Base-by-base conservation (phyloP, 1,140 invertebrate genomes). In the Cyrtorhinus lividipennis region DNA sequence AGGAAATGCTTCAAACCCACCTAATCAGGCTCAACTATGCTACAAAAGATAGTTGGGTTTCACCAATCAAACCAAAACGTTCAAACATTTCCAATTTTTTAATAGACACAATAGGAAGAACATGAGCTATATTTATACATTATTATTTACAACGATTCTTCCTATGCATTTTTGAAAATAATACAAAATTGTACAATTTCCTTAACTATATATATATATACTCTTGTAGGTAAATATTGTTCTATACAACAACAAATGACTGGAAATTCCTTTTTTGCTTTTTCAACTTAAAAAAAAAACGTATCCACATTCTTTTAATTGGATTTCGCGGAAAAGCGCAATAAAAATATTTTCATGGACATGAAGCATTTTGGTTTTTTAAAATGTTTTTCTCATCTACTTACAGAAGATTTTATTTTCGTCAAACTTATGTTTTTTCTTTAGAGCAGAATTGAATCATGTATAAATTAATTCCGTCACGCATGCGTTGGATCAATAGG, bases 71-170 rank as follows among this genome's bases (percentile, higher is more conserved):
- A n/a, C n/a, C n/a, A n/a, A n/a, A n/a, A n/a, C n/a, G n/a, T 38
- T 45, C 24, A 59, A n/a, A 8, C 8, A 24, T 30, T 30, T 38
- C 24, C 26, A 12, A 2, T n/a, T 58, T 45, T 64, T 64, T 45
- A 64, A 59, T 60, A 38, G 38, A 60, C 56, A 64, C 48, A 23
- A 48, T 56, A 59, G 62, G 62, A 64, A 59, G 56, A 59, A 64
- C 62, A 62, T 62, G 62, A 62, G 62, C 62, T 62, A 62, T 56
- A 45, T 53, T 53, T 53, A 53, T 53, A 53, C 48, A 53, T 5
- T 53, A 53, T 53, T 53, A 53, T 53, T 8, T 53, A 53, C 48
- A 53, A 10, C 20, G 10, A 22, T 15, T 53, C 48, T 12, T 53
- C 48, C 48, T 53, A 53, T 12, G 48, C 10, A 53, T 53, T 53